Evolutionary conservation across 2,113 vertebrate genomes (phyloP).

Genomic region (Chrysochloris asiatica): DNA sequence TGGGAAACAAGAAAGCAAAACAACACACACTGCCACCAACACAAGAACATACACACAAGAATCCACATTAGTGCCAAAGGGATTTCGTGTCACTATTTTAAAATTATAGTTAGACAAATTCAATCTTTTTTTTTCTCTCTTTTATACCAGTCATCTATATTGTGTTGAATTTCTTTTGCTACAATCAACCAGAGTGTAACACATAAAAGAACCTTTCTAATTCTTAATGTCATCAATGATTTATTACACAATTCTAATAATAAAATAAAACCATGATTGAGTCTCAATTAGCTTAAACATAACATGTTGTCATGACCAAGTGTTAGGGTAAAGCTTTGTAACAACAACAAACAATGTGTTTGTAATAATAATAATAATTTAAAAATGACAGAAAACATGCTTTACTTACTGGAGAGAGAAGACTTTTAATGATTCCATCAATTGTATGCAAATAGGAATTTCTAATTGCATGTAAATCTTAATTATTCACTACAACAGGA

Average conservation of each 20-base stretch:
- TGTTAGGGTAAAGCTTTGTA: background rate
- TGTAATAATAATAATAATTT: too few relatives aligned
- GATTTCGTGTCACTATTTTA: constrained; percentile 40
- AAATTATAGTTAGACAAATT: constrained; percentile 61
- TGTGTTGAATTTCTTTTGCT: constrained; percentile 29
- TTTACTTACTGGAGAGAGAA: background rate
- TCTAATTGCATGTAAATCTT: constrained; percentile 36
- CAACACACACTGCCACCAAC: background rate
- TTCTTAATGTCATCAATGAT: constrained; percentile 1
- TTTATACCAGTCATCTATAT: constrained; percentile 55
- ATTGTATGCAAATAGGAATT: constrained; percentile 7
- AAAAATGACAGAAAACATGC: constrained; percentile 32
- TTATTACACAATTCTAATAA: constrained; percentile 38
- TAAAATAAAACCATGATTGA: constrained; percentile 11
- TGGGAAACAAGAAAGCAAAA: constrained; percentile 26
- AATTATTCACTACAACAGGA: constrained; percentile 13
- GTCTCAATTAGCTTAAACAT: constrained; percentile 19
- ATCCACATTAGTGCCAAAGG: background rate
- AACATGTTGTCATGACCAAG: background rate
- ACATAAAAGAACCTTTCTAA: background rate
- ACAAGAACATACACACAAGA: constrained; percentile 8
- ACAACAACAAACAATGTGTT: background rate
- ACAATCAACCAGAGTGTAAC: background rate
- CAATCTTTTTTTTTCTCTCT: constrained; percentile 61
- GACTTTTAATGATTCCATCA: constrained; percentile 19